Evolutionary conservation across 2,888 invertebrate species (phyloP), one percentile per base, ranked within the genome.

Genomic region (Noctua janthe): DNA sequence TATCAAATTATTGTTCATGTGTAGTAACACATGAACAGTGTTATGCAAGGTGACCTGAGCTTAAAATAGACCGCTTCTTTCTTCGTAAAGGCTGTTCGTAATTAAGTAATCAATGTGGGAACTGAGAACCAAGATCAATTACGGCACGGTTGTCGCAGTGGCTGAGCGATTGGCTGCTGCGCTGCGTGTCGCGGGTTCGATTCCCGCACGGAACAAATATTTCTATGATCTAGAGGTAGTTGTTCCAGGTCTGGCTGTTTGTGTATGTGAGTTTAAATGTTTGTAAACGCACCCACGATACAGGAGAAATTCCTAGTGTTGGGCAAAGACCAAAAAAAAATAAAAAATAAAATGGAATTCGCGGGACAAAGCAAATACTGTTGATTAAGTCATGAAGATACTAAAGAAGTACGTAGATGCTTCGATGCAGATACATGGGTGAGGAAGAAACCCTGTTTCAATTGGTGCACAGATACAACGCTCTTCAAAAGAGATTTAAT

Each of bases 1-100:
- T 76, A 74, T 67, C 62, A 84, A 71, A 84, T 84, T 81, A 76
- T 84, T 67, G 74, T 76, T 67, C 73, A 43, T 67, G 29, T 84
- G 54, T 39, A 62, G 43, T 47, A 47, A 47, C 47, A 47, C 10
- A 47, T 47, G 11, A 47, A 62, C 54, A 17, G 62, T 39, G 51
- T 71, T 78, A n/a, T 59, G 6, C 49, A 23, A 29, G 51, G 23
- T 62, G 78, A 59, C 64, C n/a, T 70, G 39, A 6, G n/a, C 51
- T 74, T 51, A 23, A 64, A 81, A 70, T 81, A 73, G 13, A 70
- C 23, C 1, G 39, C 39, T 0, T 8, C 8, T 69, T 29, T 69
- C n/a, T n/a, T 47, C 7, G n/a, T n/a, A 2, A 23, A 7, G 0
- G n/a, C n/a, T 20, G 67, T 67, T 2, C 15, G 47, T n/a, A 4